phyloP scores from a whole-genome alignment of 2,888 invertebrate genomes.

The Phlogophora meticulosa region DNA sequence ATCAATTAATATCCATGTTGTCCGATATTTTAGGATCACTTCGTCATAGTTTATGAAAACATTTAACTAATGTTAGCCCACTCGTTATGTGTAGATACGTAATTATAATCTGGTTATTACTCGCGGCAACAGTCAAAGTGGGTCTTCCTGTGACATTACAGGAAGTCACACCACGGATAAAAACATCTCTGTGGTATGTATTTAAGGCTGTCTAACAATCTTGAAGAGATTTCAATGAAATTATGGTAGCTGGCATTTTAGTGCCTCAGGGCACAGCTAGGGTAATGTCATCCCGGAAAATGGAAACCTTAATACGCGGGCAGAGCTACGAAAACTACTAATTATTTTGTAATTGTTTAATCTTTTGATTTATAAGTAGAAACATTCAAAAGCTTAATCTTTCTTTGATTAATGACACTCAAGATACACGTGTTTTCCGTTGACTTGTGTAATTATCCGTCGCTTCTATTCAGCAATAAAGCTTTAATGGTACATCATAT shows the following conservation, averaged over 20 bases:
- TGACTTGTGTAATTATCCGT: constrained; percentile 15
- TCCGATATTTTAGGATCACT: constrained; percentile 65
- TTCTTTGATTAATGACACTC: neutral
- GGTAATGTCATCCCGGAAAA: neutral
- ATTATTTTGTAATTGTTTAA: neutral
- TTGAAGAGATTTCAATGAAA: neutral
- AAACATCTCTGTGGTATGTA: no score
- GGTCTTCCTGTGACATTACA: no score
- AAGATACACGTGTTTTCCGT: constrained; percentile 2
- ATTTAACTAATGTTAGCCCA: constrained; percentile 35
- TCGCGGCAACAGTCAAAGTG: constrained; percentile 1
- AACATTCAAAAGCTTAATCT: neutral
- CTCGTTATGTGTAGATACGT: constrained; percentile 1
- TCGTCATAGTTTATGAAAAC: constrained; percentile 59
- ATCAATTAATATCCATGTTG: constrained; percentile 74
- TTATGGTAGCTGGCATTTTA: no score
- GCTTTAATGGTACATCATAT: constrained; percentile 22
- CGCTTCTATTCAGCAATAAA: constrained; percentile 33
- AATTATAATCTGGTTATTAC: constrained; percentile 3
- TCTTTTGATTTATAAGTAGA: neutral
- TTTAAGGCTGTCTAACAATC: neutral
- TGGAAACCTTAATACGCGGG: neutral
- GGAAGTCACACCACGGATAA: no score
- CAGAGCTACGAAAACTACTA: neutral
- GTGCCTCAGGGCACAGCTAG: neutral